Conservation (phyloP, 2,113 vertebrate species). For the Aviceda subcristata region DNA sequence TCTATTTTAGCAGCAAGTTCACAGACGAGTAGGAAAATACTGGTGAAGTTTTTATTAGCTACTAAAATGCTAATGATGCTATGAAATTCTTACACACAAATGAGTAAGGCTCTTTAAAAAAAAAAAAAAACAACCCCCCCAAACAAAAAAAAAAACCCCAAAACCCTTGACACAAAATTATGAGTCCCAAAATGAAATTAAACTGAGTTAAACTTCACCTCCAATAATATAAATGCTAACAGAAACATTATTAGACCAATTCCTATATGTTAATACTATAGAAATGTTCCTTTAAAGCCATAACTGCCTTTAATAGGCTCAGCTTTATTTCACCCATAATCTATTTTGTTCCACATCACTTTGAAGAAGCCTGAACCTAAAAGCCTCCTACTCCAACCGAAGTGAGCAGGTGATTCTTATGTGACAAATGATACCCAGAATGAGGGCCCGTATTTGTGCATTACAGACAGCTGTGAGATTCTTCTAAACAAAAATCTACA, state of each 20-base stretch:
- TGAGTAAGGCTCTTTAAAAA: not conserved
- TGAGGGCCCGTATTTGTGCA: not conserved
- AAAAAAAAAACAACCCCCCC: not conserved
- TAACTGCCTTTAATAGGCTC: not conserved
- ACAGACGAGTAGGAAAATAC: not conserved
- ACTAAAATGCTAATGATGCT: not conserved
- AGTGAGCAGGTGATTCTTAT: not conserved
- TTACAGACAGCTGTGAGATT: not conserved
- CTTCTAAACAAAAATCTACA: not conserved
- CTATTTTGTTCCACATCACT: not conserved
- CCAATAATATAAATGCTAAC: not conserved
- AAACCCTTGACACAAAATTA: not conserved
- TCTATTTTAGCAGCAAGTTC: not conserved
- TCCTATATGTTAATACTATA: rapidly evolving
- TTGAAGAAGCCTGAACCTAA: not conserved
- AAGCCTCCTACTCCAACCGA: rapidly evolving
- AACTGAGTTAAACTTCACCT: not conserved
- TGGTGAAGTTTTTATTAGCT: not conserved
- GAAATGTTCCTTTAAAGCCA: not conserved
- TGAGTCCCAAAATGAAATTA: not conserved
- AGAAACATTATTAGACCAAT: not conserved
- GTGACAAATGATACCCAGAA: not conserved
- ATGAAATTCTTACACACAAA: not conserved
- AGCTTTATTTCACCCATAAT: not conserved
- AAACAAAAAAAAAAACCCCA: too few species aligned